Evolutionary conservation across 1,140 invertebrate species (phyloP).

Genomic region (Spodoptera litura): DNA sequence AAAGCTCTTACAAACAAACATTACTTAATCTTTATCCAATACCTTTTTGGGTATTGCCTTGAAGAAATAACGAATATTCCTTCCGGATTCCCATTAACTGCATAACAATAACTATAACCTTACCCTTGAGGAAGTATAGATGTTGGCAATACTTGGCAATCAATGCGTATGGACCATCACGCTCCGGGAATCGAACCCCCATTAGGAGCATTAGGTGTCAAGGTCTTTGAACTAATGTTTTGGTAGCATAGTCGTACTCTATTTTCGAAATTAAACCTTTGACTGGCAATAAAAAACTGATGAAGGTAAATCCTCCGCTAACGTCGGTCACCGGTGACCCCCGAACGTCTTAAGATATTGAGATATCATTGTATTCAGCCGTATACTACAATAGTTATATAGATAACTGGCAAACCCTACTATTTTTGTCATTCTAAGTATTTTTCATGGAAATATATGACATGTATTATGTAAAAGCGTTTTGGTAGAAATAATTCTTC

Average conservation of each 20-base stretch:
- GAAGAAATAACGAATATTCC: neutral
- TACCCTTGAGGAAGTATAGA: conserved; percentile 32
- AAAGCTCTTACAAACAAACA: too few relatives aligned
- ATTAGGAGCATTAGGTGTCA: conserved; percentile 35
- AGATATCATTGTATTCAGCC: too few relatives aligned
- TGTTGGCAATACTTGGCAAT: conserved; percentile 6
- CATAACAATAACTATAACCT: conserved; percentile 39
- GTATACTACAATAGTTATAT: too few relatives aligned
- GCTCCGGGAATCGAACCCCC: neutral
- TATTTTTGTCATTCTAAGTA: too few relatives aligned
- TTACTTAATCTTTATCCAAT: neutral
- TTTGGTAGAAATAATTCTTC: too few relatives aligned
- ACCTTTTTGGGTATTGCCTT: neutral
- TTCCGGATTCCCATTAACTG: conserved; percentile 7
- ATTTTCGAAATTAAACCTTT: neutral
- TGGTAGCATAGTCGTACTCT: neutral
- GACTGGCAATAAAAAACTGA: too few relatives aligned
- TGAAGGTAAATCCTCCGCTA: too few relatives aligned
- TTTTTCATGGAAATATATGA: too few relatives aligned
- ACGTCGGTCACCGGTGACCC: too few relatives aligned
- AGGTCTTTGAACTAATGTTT: conserved; percentile 15
- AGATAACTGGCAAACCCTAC: too few relatives aligned
- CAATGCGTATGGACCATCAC: conserved; percentile 38
- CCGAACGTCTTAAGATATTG: too few relatives aligned
- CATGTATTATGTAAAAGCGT: too few relatives aligned